Conservation (phyloP, 1,140 invertebrate species). For the Drosophila watanabei region DNA sequence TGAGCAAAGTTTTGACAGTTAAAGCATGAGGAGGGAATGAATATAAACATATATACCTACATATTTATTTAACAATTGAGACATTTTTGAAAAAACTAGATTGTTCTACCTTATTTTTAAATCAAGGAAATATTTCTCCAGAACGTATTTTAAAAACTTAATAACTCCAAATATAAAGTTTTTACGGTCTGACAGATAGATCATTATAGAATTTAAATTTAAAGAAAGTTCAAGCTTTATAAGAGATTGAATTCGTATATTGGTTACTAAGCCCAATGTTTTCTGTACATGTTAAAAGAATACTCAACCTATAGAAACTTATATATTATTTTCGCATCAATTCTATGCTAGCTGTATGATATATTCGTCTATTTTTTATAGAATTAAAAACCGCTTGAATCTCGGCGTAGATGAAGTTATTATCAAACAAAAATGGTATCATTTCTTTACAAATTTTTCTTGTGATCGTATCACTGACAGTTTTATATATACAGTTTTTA, state of each 20-base stretch:
- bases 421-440: too few species aligned
- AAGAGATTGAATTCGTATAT: not conserved
- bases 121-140: not conserved
- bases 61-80: not conserved
- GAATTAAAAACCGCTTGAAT: too few species aligned
- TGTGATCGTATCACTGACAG: too few species aligned
- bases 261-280: not conserved
- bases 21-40: not conserved
- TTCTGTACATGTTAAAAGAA: not conserved
- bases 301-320: not conserved
- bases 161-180: not conserved
- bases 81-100: not conserved
- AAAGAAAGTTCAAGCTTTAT: not conserved
- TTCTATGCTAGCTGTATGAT: too few species aligned
- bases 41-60: not conserved
- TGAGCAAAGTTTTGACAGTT: constrained; percentile 40
- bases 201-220: not conserved
- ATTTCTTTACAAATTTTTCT: too few species aligned
- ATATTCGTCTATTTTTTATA: not conserved
- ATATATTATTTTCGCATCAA: not conserved
- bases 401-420: not conserved
- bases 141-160: not conserved
- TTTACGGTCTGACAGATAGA: not conserved
- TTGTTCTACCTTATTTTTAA: not conserved
- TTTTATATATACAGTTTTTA: too few species aligned